Percentiles rank a stretch among this genome's conserved stretches.
Evolutionary conservation across 2,113 vertebrate species (phyloP).

Genomic region (Epinephelus fuscoguttatus): DNA sequence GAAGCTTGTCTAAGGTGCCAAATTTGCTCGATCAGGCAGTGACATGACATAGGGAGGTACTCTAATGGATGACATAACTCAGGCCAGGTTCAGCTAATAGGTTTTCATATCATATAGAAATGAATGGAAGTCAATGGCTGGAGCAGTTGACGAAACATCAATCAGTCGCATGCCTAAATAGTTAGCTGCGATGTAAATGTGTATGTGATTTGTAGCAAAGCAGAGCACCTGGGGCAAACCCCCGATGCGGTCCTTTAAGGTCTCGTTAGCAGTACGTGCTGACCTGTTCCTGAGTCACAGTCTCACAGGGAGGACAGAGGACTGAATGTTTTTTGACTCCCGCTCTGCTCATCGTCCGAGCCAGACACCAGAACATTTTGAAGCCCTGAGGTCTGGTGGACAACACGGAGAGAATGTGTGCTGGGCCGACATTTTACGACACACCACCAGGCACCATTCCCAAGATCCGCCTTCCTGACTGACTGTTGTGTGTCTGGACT

Average conservation of each 20-base stretch:
- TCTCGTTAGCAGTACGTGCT: slow-evolving; percentile 6
- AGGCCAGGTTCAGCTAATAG: neutral
- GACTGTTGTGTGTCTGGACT: slow-evolving; percentile 70
- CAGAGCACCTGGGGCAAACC: neutral
- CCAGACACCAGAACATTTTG: slow-evolving; percentile 58
- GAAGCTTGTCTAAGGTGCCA: too few relatives aligned
- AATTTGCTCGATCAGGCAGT: too few relatives aligned
- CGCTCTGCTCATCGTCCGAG: slow-evolving; percentile 30
- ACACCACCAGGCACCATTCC: slow-evolving; percentile 60
- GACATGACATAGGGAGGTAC: too few relatives aligned
- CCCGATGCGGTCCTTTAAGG: slow-evolving; percentile 12
- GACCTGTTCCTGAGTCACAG: slow-evolving; percentile 51
- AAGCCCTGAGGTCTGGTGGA: slow-evolving; percentile 57
- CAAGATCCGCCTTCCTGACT: slow-evolving; percentile 60
- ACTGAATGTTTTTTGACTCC: slow-evolving; percentile 34
- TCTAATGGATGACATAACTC: neutral
- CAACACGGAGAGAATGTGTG: slow-evolving; percentile 53
- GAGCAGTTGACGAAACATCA: too few relatives aligned
- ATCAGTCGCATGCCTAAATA: neutral
- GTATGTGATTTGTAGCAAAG: neutral
- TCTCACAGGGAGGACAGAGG: slow-evolving; percentile 9
- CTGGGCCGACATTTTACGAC: slow-evolving; percentile 64
- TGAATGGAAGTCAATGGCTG: neutral
- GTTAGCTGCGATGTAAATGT: neutral
- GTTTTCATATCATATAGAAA: neutral